phyloP scores from a whole-genome alignment of 2,113 vertebrate genomes.

The Vireo altiloquus region DNA sequence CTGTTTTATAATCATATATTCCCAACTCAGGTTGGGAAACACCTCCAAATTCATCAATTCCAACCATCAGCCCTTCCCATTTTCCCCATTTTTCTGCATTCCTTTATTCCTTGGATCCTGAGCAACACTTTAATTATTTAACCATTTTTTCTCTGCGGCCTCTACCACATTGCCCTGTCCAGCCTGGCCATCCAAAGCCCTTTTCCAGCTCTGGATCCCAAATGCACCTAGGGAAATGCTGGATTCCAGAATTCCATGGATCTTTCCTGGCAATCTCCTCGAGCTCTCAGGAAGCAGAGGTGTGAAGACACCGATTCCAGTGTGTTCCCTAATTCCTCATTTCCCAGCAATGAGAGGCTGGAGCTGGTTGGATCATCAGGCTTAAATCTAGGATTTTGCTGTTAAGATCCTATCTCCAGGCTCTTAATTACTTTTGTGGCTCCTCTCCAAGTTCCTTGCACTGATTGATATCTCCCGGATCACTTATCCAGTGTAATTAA shows the following conservation, averaged over 20 bases:
- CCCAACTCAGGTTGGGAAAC: not conserved
- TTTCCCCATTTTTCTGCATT: not conserved
- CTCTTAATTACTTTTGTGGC: not conserved
- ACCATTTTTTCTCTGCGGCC: fast-evolving
- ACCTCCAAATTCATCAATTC: not conserved
- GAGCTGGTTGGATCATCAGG: not conserved
- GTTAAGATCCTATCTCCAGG: not conserved
- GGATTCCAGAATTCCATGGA: not conserved
- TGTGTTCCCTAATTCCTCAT: not conserved
- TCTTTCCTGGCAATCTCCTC: not conserved
- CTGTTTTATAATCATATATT: fast-evolving
- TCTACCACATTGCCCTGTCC: not conserved
- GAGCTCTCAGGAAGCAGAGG: not conserved
- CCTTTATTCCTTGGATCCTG: not conserved
- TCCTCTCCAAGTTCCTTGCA: not conserved
- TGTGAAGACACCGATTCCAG: not conserved
- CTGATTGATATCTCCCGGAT: not conserved
- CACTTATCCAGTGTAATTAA: not conserved
- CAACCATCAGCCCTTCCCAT: fast-evolving
- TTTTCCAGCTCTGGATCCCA: not conserved
- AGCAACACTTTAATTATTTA: not conserved
- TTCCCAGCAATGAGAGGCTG: not conserved
- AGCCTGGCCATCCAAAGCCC: not conserved
- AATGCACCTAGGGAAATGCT: fast-evolving
- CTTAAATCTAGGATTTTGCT: not conserved